Evolutionary conservation across 2,888 invertebrate species (phyloP).

Genomic region (Drosophila paucipuncta): DNA sequence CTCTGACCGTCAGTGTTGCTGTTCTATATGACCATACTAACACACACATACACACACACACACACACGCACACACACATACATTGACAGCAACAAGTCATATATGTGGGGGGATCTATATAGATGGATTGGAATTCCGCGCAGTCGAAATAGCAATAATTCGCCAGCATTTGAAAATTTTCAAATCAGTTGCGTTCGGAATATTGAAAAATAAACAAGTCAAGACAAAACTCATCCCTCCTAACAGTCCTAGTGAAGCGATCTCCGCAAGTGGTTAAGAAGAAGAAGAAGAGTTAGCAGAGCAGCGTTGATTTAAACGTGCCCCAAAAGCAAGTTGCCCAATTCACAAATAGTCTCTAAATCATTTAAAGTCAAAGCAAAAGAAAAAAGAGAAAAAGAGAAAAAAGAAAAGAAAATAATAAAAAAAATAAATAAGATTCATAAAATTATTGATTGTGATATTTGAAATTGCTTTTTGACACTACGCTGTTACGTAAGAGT

Average conservation of each 20-base stretch:
- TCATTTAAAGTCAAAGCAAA: slow-evolving; percentile 25
- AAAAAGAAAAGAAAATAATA: slow-evolving; percentile 12
- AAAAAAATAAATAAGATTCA: slow-evolving; percentile 11
- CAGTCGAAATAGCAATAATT: slow-evolving; percentile 81
- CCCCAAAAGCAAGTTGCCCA: slow-evolving; percentile 75
- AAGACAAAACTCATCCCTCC: slow-evolving; percentile 71
- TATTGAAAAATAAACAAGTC: slow-evolving; percentile 85
- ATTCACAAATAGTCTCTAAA: slow-evolving; percentile 22
- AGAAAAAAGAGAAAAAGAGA: slow-evolving; percentile 6
- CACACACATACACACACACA: neutral
- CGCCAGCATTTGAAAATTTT: slow-evolving; percentile 81
- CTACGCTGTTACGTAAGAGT: slow-evolving; percentile 61
- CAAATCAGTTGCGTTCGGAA: slow-evolving; percentile 86
- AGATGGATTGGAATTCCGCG: slow-evolving; percentile 79
- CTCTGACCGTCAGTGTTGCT: slow-evolving; percentile 75
- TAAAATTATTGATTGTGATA: slow-evolving; percentile 36
- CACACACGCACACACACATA: slow-evolving; percentile 2
- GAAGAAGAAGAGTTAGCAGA: slow-evolving; percentile 52
- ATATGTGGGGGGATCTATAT: slow-evolving; percentile 55
- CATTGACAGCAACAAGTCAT: slow-evolving; percentile 32
- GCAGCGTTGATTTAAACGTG: slow-evolving; percentile 72
- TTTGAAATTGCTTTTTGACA: slow-evolving; percentile 27
- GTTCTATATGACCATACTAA: slow-evolving; percentile 53
- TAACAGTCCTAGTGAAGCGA: slow-evolving; percentile 79
- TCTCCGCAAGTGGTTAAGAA: slow-evolving; percentile 73